Base-by-base conservation (phyloP, 2,888 invertebrate genomes). In the Amorpha juglandis region DNA sequence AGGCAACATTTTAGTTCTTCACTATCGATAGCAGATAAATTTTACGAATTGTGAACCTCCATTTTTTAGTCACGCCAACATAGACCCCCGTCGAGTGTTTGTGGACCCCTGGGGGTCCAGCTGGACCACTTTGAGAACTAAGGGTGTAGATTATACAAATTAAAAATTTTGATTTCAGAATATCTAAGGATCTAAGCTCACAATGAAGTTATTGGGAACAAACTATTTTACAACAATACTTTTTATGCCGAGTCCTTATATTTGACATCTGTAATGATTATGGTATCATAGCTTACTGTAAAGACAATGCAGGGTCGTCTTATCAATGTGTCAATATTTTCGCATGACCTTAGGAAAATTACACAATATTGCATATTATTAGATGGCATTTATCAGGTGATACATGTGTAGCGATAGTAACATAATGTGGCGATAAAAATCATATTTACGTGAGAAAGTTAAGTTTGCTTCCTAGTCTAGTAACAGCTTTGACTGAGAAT, bases 251-350 rank as follows among this genome's bases (percentile, higher is more conserved):
- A 33, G 14, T 0, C 0, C 27, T 12, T 52, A 33, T 14, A 27
- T 11, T 51, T 51, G 51, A 12, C 11, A 27, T 52, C 52, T 35
- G 53, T 27, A 27, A 3, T 2, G 14, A 35, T 53, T 53, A 53
- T 58, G 12, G 38, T 58, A 19, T 19, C 12, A 58, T 38, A 58
- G 51, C 70, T 12, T 70, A 68, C 66, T 71, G 53, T 66, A 68
- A 72, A 84, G 73, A 88, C 88, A 89, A 89, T 86, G 84, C 89
- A 88, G 87, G 88, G 88, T 85, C 84, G 76, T 69, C 67, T 83
- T 88, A 89, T 89, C 89, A 81, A 69, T 69, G 63, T 78, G 78
- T 81, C 82, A 89, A 88, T 87, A 87, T 89, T 89, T 83, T 75
- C 78, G 68, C 72, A 71, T 78, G 79, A 85, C 88, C 89, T 90